phyloP scores from a whole-genome alignment of 2,797 vertebrate species.

The Schizopygopsis malacanthus region DNA sequence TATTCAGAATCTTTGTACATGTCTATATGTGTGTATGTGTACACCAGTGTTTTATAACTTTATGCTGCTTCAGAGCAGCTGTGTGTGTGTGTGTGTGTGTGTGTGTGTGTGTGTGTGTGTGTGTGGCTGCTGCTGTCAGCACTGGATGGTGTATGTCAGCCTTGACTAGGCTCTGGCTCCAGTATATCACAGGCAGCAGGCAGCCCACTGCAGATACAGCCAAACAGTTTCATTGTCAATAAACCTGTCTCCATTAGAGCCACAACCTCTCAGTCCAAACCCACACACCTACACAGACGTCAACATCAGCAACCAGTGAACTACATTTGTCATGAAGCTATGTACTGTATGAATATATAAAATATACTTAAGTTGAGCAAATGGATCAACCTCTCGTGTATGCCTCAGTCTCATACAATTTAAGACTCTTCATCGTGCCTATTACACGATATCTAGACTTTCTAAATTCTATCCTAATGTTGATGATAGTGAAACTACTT shows the following conservation, averaged over 20 bases:
- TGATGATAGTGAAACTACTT: neutral
- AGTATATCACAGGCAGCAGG: constrained; percentile 77
- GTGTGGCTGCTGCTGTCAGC: constrained; percentile 68
- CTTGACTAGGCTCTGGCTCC: constrained; percentile 77
- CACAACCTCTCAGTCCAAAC: constrained; percentile 48
- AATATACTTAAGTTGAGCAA: neutral
- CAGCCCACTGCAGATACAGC: constrained; percentile 75
- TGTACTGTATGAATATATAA: neutral
- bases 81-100: constrained; percentile 23
- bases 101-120: constrained; percentile 40
- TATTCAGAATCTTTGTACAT: constrained; percentile 18
- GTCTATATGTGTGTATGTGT: neutral
- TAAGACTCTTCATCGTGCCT: neutral
- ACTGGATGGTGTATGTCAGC: constrained; percentile 77
- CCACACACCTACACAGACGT: constrained; percentile 38
- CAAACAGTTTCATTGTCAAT: constrained; percentile 65
- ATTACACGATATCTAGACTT: neutral
- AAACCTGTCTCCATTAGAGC: constrained; percentile 64
- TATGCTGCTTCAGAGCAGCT: constrained; percentile 17
- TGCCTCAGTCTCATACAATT: neutral
- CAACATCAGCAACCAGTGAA: constrained; percentile 13
- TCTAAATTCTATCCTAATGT: neutral
- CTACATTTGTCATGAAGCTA: constrained; percentile 12
- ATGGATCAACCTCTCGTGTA: neutral
- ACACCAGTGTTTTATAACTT: neutral